phyloP scores from a whole-genome alignment of 1,140 invertebrate species.

The Stegodyphus dumicola region DNA sequence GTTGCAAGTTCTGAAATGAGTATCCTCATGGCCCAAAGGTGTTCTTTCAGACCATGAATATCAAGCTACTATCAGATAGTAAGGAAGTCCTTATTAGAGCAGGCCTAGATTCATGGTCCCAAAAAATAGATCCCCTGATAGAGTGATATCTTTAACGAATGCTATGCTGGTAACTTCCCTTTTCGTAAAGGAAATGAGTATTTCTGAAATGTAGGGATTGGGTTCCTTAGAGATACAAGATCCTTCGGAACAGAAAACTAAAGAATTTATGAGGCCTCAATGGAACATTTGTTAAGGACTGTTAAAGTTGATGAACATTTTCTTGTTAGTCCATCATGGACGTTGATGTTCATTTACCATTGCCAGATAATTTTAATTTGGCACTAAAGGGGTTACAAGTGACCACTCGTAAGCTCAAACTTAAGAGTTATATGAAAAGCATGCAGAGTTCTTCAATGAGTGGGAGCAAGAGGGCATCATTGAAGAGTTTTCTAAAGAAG shows the following conservation, averaged over 20 bases:
- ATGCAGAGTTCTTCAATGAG: slow-evolving; percentile 2
- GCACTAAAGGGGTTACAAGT: background rate
- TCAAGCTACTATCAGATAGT: background rate
- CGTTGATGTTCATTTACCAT: background rate
- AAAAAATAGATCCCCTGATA: background rate
- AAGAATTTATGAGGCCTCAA: background rate
- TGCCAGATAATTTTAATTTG: background rate
- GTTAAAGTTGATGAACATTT: background rate
- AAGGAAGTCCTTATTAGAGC: background rate
- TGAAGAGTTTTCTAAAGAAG: slow-evolving; percentile 46
- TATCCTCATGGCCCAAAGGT: background rate
- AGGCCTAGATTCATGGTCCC: background rate
- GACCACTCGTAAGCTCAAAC: background rate
- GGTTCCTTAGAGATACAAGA: background rate
- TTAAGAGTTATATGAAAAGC: background rate
- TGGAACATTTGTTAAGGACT: background rate
- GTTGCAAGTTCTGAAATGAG: background rate
- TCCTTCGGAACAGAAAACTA: background rate
- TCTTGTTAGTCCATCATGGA: background rate
- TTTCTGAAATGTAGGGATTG: background rate
- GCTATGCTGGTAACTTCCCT: background rate
- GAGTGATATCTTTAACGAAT: background rate
- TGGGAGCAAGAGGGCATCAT: slow-evolving; percentile 25
- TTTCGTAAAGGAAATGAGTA: background rate
- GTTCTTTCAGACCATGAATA: background rate